phyloP scores from a whole-genome alignment of 2,797 vertebrate genomes.

The Psittacula derbiana region DNA sequence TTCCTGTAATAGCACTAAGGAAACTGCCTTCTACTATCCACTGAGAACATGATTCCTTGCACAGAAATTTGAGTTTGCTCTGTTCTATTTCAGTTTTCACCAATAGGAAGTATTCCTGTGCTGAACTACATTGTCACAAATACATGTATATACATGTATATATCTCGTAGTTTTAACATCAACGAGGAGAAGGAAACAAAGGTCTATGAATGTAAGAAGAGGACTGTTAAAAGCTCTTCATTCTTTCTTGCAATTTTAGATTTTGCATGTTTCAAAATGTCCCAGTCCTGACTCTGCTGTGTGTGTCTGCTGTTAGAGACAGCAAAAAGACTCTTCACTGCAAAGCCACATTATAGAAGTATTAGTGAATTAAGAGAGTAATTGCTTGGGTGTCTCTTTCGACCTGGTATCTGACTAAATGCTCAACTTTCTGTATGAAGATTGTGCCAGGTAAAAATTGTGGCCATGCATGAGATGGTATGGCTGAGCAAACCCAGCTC shows the following conservation, averaged over 20 bases:
- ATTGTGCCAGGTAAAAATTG: background rate
- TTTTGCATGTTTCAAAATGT: background rate
- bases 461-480: background rate
- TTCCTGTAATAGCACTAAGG: background rate
- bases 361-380: background rate
- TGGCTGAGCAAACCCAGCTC: constrained; percentile 64
- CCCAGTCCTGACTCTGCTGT: background rate
- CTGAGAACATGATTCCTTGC: background rate
- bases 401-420: background rate
- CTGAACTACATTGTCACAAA: background rate
- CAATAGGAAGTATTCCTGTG: background rate
- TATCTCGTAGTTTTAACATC: background rate
- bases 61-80: background rate
- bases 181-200: background rate
- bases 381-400: background rate
- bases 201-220: background rate
- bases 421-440: background rate
- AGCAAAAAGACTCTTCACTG: background rate
- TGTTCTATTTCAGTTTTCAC: background rate
- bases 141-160: background rate
- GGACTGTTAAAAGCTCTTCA: background rate
- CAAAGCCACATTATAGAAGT: background rate
- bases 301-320: background rate
- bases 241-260: background rate
- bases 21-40: background rate